Evolutionary conservation across 2,113 vertebrate genomes (phyloP).

Genomic region (Vanacampus margaritifer): DNA sequence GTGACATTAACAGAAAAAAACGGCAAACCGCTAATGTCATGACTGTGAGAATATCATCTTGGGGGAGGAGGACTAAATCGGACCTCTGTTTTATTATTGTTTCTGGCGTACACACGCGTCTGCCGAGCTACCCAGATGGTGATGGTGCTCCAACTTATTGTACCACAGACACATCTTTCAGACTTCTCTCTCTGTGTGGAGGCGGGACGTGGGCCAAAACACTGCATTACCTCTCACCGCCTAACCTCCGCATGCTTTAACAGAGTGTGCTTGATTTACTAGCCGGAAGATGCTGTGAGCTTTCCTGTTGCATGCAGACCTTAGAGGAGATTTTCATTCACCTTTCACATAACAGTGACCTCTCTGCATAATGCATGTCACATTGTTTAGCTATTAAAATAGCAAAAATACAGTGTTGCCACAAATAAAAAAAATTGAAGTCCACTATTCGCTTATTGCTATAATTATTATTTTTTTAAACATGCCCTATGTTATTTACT

Average conservation of each 20-base stretch:
- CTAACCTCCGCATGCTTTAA: constrained; percentile 52
- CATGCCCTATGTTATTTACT: too few species aligned
- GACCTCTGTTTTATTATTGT: constrained; percentile 78
- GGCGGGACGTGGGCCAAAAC: constrained; percentile 58
- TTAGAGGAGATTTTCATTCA: background rate
- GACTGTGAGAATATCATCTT: constrained; percentile 67
- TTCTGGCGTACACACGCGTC: constrained; percentile 72
- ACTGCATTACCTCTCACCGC: constrained; percentile 60
- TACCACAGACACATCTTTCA: constrained; percentile 76
- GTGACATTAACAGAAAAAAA: constrained; percentile 52
- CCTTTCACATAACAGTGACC: background rate
- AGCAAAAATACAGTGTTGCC: background rate
- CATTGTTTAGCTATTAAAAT: background rate
- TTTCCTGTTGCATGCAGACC: constrained; percentile 27
- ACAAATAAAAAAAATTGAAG: too few species aligned
- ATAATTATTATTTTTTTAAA: too few species aligned
- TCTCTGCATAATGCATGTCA: background rate
- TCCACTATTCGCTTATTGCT: too few species aligned
- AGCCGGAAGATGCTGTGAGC: constrained; percentile 29
- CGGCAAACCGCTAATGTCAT: constrained; percentile 64
- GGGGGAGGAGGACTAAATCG: constrained; percentile 64
- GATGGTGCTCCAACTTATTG: constrained; percentile 64
- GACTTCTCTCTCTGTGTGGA: constrained; percentile 44
- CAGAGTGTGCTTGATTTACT: constrained; percentile 60
- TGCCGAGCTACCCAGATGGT: constrained; percentile 71